These are phyloP conservation scores for Drosophila leontia DNA, from an alignment of 1,140 invertebrate genomes.

Conservation along the genomic window DNA sequence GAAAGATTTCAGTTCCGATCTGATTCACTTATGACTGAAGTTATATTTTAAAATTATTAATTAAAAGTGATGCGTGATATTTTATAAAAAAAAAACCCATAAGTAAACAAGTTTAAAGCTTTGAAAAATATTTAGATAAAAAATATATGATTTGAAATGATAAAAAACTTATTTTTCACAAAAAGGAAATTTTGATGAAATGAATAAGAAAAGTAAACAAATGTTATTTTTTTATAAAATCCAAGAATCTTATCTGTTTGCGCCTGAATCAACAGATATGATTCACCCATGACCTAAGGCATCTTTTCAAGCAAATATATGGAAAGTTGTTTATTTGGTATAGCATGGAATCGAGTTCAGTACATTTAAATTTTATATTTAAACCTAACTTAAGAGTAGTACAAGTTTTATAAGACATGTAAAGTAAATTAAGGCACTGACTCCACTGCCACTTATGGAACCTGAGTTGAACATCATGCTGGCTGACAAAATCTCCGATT, in stretches of 20 bases:
- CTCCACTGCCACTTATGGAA: background rate
- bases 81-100: background rate
- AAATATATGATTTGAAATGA: background rate
- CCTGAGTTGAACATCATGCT: slow-evolving; percentile 61
- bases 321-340: slow-evolving; percentile 38
- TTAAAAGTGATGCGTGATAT: background rate
- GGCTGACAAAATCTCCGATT: slow-evolving; percentile 58
- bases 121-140: background rate
- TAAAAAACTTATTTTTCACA: background rate
- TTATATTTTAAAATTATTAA: background rate
- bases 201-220: background rate
- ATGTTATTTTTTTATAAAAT: background rate
- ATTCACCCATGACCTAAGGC: slow-evolving; percentile 8
- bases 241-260: slow-evolving; percentile 13
- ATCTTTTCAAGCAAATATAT: background rate
- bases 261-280: slow-evolving; percentile 3
- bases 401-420: slow-evolving; percentile 40
- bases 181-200: background rate
- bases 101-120: background rate
- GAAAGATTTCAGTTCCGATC: background rate
- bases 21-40: slow-evolving; percentile 8
- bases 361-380: slow-evolving; percentile 23
- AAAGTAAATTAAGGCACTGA: slow-evolving; percentile 31
- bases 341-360: slow-evolving; percentile 35
- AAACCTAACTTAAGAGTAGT: slow-evolving; percentile 29